These are phyloP conservation scores for Dolichomitus sp. DNA, from an alignment of 2,888 invertebrate genomes.

Conservation along the genomic window DNA sequence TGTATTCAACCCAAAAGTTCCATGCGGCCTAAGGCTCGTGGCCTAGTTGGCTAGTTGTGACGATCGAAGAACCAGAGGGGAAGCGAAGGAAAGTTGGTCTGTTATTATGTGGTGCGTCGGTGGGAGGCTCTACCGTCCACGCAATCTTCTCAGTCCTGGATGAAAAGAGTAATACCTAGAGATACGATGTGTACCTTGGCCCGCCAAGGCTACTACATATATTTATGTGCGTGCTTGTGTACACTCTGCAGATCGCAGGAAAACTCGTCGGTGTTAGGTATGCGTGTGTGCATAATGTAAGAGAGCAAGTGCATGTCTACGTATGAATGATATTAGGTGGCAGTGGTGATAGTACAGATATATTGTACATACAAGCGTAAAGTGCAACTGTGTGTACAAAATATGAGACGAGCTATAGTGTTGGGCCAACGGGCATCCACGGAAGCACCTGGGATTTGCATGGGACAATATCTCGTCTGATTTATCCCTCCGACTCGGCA, in stretches of 20 bases:
- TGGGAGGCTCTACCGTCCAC: conserved; percentile 37
- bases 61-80: conserved; percentile 31
- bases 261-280: conserved; percentile 30
- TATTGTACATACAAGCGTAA: conserved; percentile 13
- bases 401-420: conserved; percentile 28
- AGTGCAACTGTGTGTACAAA: conserved; percentile 41
- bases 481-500: conserved; percentile 75
- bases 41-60: conserved; percentile 21
- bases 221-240: conserved; percentile 53
- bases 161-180: conserved; percentile 56
- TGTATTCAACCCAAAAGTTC: not conserved
- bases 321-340: conserved; percentile 53
- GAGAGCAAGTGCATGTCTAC: conserved; percentile 34
- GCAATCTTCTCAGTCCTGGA: conserved; percentile 48
- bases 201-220: conserved; percentile 41
- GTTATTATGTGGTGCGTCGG: conserved; percentile 31
- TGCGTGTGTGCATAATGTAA: conserved; percentile 56
- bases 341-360: conserved; percentile 24
- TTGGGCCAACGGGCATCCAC: conserved; percentile 61
- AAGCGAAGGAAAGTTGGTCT: not conserved
- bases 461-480: conserved; percentile 82
- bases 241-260: conserved; percentile 43
- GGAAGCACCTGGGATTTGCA: conserved; percentile 79
- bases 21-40: not conserved
- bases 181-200: conserved; percentile 39